Evolutionary conservation across 2,113 vertebrate genomes (phyloP), one percentile per base, ranked within the genome.

Genomic region (Reinhardtius hippoglossoides): DNA sequence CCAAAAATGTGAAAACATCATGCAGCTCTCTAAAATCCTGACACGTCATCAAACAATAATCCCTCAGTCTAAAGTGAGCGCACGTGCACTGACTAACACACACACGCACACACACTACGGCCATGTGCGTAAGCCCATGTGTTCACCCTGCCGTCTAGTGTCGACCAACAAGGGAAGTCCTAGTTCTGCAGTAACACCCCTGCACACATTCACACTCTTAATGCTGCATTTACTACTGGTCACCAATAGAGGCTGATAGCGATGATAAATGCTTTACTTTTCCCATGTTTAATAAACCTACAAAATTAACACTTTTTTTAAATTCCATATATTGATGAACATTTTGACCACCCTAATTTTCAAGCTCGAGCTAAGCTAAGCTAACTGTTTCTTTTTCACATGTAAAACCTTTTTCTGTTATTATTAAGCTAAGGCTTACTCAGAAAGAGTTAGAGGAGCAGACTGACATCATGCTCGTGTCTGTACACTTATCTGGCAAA

Each of bases 1-100:
- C 62, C 46, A 62, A 64, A 79, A 73, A 44, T 14, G 14, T 64
- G 73, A 55, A 68, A 67, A 20, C 8, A 57, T 82, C 78, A 80
- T 54, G 55, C 61, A 48, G 46, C 60, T 2, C 10, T 84, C 44
- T 60, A 23, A 76, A 75, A 67, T 16, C 42, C 59, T 57, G 64
- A 83, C 73, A 59, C 52, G 13, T 26, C 52, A 15, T 26, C 23
- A 63, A 61, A 83, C 74, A 88, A 88, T 88, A 74, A 84, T 71
- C 76, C 74, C 73, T 88, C 76, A 78, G 79, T 79, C 27, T 59
- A 60, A 71, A 67, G 42, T 52, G 46, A 80, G 27, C 61, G 8
- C 27, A 14, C 71, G 27, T 31, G 16, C 61, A 48, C 16, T 24
- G 27, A 58, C n/a, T 31, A 15, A 37, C 37, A 65, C 40, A 27